Percentiles rank a stretch among this genome's conserved stretches.
Evolutionary conservation across 1,140 invertebrate genomes (phyloP).

Genomic region (Daktulosphaira vitifoliae): DNA sequence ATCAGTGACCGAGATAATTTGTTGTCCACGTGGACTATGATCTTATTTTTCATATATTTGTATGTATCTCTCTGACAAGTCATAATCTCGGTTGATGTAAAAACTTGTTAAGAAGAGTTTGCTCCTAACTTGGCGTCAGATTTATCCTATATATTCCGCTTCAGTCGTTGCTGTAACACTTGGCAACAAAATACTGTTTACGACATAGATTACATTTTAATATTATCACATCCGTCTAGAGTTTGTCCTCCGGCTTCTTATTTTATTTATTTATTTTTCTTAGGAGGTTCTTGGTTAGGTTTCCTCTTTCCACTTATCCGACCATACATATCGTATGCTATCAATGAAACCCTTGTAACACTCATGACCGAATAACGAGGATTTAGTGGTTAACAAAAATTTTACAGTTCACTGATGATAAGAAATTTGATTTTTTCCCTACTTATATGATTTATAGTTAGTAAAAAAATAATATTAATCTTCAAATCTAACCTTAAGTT

Average conservation of each 20-base stretch:
- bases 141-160: background rate
- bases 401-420: too few species aligned
- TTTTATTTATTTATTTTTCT: slow-evolving; percentile 1
- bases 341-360: too few species aligned
- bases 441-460: too few species aligned
- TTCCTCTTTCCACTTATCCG: too few species aligned
- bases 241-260: background rate
- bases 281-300: too few species aligned
- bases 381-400: too few species aligned
- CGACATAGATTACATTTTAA: slow-evolving; percentile 28
- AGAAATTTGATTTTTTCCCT: too few species aligned
- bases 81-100: slow-evolving; percentile 5
- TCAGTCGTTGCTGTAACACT: background rate
- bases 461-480: too few species aligned
- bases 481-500: too few species aligned
- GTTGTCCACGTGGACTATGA: background rate
- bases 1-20: background rate
- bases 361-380: too few species aligned
- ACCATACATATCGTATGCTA: too few species aligned
- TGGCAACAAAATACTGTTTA: slow-evolving; percentile 8
- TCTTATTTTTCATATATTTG: background rate
- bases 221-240: slow-evolving; percentile 20
- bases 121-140: background rate
- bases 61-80: background rate
- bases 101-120: slow-evolving; percentile 12